Evolutionary conservation across 2,888 invertebrate species (phyloP).

Genomic region (Tenthredo amoena): DNA sequence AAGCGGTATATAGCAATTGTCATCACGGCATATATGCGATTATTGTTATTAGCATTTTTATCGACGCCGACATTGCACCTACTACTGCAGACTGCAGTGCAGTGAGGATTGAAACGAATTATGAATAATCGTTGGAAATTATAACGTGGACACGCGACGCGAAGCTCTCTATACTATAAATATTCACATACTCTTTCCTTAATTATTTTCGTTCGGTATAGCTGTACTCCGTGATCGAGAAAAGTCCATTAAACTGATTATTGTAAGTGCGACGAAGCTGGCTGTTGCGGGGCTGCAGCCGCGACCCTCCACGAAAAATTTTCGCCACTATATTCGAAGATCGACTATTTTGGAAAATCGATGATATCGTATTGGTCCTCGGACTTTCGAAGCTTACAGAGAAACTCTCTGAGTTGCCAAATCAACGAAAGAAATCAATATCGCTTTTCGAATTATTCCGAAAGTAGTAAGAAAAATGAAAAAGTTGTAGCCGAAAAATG

Average conservation of each 20-base stretch:
- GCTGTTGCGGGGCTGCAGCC: too few relatives aligned
- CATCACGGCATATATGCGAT: background rate
- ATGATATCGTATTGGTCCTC: too few relatives aligned
- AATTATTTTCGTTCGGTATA: background rate
- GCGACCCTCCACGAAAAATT: too few relatives aligned
- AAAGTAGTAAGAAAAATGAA: too few relatives aligned
- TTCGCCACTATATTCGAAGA: too few relatives aligned
- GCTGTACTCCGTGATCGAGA: background rate
- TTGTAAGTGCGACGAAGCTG: background rate
- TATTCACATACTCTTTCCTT: background rate
- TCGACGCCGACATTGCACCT: background rate
- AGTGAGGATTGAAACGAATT: background rate
- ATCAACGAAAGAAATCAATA: too few relatives aligned
- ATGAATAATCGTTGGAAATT: slow-evolving; percentile 14
- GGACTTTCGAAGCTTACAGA: too few relatives aligned
- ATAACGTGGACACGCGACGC: background rate
- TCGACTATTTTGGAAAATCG: too few relatives aligned
- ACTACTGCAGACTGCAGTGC: background rate
- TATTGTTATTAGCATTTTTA: background rate
- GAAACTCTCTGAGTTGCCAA: too few relatives aligned
- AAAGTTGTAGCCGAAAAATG: too few relatives aligned
- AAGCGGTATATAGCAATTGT: background rate
- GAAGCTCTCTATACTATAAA: background rate
- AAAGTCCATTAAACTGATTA: slow-evolving; percentile 4
- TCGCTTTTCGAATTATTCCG: too few relatives aligned